Evolutionary conservation across 2,113 vertebrate genomes (phyloP).

Genomic region (Ia io): DNA sequence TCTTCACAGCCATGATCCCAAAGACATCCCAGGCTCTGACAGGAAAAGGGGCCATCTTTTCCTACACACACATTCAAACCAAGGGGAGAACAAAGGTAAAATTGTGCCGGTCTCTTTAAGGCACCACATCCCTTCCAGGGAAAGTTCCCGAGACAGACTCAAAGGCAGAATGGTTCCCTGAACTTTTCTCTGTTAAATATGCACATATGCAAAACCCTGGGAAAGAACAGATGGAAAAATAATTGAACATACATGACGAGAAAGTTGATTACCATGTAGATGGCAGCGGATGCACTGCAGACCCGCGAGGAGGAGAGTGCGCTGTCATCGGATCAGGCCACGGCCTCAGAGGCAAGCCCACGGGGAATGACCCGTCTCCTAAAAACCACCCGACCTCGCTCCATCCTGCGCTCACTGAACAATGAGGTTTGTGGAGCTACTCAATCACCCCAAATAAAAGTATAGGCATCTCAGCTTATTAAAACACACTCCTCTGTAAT

Average conservation of each 20-base stretch:
- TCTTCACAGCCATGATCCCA: fast-evolving
- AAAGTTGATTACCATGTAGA: not conserved
- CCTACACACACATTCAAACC: not conserved
- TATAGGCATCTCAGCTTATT: not conserved
- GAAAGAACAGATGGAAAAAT: not conserved
- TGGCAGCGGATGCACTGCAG: not conserved
- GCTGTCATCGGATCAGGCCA: not conserved
- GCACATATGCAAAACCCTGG: not conserved
- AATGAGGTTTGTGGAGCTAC: not conserved
- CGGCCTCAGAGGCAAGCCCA: not conserved
- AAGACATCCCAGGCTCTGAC: too few relatives aligned
- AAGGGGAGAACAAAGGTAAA: not conserved
- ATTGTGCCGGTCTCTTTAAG: not conserved
- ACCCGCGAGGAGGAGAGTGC: not conserved
- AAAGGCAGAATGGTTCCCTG: not conserved
- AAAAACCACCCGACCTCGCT: too few relatives aligned
- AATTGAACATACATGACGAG: not conserved
- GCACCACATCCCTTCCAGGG: not conserved
- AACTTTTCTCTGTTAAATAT: not conserved
- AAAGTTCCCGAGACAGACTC: not conserved
- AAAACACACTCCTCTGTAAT: not conserved
- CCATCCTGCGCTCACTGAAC: not conserved
- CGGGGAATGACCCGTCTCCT: too few relatives aligned
- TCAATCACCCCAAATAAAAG: not conserved
- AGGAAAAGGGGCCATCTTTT: not conserved